Base-by-base conservation (phyloP, 2,113 vertebrate genomes). In the Tragulus kanchil region DNA sequence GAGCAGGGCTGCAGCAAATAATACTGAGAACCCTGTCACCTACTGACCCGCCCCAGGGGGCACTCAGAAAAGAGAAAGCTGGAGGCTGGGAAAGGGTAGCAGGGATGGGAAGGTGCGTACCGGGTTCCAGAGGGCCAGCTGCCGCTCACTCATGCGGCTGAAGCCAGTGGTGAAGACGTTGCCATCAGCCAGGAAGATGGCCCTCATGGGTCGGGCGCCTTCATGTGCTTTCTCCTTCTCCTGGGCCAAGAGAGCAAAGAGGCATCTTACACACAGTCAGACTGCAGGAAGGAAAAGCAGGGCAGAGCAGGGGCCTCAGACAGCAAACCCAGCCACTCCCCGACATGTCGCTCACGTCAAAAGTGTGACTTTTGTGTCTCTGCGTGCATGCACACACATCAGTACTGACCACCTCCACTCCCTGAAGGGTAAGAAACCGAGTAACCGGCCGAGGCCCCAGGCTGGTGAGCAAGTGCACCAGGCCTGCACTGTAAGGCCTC, bases 91-190 rank as follows among this genome's bases (percentile, higher is more conserved):
- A 50, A 79, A 28, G 17, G 17, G n/a, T 0, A 8, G 26, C 0
- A 12, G 26, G 56, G 25, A 0, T 0, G 58, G 79, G 31, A 5
- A 6, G 50, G 93, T 28, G 61, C 98, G 0, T 98, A 99, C 99
- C 58, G 98, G 98, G 89, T 99, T 99, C 99, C 99, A 99, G 84
- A 99, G 99, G 0, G 99, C 99, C 1, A 99, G 98, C 97, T 99
- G 99, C 96, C 99, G 98, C 96, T 99, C 99, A 0, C 99, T 99
- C 99, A 99, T 99, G 98, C 99, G 99, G 96, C 99, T 99, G 98
- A 99, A 99, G 8, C 99, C 99, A 0, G 99, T 99, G 62, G 99
- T 99, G 97, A 99, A 99, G 97, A 99, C 97, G 9, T 99, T 99
- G 23, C 99, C 99, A 0, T 99, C 99, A 0, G 99, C 97, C 19